Base-by-base conservation (phyloP, 2,888 invertebrate species). In the Limnephilus marmoratus region DNA sequence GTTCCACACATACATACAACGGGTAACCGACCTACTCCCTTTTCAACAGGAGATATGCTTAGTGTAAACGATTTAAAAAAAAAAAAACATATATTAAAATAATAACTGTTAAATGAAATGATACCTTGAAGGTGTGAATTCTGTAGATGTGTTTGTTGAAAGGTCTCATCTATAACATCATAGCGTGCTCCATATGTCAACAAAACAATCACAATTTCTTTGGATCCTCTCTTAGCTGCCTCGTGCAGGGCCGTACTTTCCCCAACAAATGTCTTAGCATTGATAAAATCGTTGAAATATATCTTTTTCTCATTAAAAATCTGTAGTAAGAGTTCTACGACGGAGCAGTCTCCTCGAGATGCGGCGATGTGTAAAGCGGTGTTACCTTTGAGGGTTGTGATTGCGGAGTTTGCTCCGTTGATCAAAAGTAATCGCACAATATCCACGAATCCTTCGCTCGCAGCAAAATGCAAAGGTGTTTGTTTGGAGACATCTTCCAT, bases 321-420 rank as follows among this genome's bases (percentile, higher is more conserved):
- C 82, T 82, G n/a, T 9, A 81, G 31, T n/a, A 45, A 12, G 12
- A 45, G 45, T 45, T 45, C 45, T 45, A 45, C 45, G 45, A 45
- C 2, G 11, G 45, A 45, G 45, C 49, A 13, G 13, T 49, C 13
- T 13, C 49, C 96, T 91, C 96, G 96, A 94, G 96, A 95, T 34
- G 96, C 96, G 37, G 98, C 98, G 95, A 98, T 97, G 95, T 99
- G 98, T 37, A 98, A 96, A 41, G 97, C 97, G 80, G 97, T 98
- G 95, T 97, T 97, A 0, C 98, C 98, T 95, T 99, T 98, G 90
- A 96, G 96, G 95, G 99, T 99, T 95, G 96, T 96, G 34, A 97
- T 94, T 93, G 96, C 95, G 9, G 97, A 94, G 95, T 97, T 95
- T 13, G 98, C 98, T 93, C 97, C 97, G 92, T 95, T 95, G 34